Conservation (phyloP, 1,140 invertebrate genomes). For the Drosophila santomea region DNA sequence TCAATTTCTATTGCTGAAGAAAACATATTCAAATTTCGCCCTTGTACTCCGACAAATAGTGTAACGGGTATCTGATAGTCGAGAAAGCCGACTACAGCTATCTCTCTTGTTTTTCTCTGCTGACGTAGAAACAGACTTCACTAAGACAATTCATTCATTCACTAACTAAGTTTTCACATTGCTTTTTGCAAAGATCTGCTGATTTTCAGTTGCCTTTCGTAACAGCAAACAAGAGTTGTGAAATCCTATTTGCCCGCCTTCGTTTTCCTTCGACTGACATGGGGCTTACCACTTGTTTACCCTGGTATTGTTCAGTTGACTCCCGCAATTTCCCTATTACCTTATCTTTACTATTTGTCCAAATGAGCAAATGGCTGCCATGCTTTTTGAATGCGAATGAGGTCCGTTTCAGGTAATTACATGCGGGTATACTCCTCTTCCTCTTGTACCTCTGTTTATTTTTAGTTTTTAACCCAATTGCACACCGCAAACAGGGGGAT, state of each 20-base stretch:
- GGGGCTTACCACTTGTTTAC: neutral
- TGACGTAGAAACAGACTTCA: neutral
- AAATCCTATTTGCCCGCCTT: slow-evolving; percentile 27
- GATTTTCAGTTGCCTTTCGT: neutral
- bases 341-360: slow-evolving; percentile 44
- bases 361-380: slow-evolving; percentile 38
- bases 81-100: no score
- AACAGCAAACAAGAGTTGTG: slow-evolving; percentile 1
- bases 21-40: no score
- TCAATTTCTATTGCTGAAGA: no score
- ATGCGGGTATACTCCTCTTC: slow-evolving; percentile 1
- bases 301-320: slow-evolving; percentile 32
- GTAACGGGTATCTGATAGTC: no score
- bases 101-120: no score
- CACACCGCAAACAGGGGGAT: slow-evolving; percentile 15
- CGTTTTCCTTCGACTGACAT: slow-evolving; percentile 12
- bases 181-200: slow-evolving; percentile 1
- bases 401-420: slow-evolving; percentile 40
- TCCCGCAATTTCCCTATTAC: slow-evolving; percentile 25
- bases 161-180: slow-evolving; percentile 17
- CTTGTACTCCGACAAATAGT: no score
- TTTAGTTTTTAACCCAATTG: slow-evolving; percentile 40
- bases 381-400: slow-evolving; percentile 32
- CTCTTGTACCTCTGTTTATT: slow-evolving; percentile 31
- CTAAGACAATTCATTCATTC: slow-evolving; percentile 34